These are phyloP conservation scores for Coenobita brevimanus DNA, from an alignment of 1,140 invertebrate genomes.

Conservation along the genomic window DNA sequence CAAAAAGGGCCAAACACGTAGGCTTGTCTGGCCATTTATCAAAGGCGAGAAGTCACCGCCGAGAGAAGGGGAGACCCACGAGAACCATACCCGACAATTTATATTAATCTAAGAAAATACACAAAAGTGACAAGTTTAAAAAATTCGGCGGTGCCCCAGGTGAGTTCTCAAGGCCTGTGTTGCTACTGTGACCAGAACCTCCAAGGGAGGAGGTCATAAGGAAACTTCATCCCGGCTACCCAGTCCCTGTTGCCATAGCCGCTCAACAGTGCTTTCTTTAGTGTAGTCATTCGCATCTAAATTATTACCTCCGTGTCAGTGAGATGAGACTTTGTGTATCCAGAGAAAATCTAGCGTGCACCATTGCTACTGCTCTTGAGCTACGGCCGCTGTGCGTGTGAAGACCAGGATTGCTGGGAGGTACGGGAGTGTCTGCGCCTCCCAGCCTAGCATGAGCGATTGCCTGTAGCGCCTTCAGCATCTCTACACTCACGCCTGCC, in stretches of 20 bases:
- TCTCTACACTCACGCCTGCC: too few species aligned
- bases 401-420: neutral
- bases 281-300: neutral
- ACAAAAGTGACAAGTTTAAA: slow-evolving; percentile 52
- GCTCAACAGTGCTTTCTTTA: neutral
- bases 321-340: neutral
- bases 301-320: slow-evolving; percentile 11
- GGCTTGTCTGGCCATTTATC: slow-evolving; percentile 62
- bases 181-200: neutral
- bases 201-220: slow-evolving; percentile 26
- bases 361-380: neutral
- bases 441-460: neutral
- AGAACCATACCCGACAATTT: slow-evolving; percentile 53
- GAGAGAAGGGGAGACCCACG: slow-evolving; percentile 27
- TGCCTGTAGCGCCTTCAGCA: too few species aligned
- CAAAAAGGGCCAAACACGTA: slow-evolving; percentile 52
- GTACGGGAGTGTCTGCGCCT: neutral
- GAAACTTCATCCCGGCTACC: neutral
- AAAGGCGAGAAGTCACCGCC: slow-evolving; percentile 49
- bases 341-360: too few species aligned
- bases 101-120: slow-evolving; percentile 56
- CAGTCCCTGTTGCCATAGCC: neutral
- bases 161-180: slow-evolving; percentile 17
- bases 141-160: slow-evolving; percentile 4
- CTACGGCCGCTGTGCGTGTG: neutral